Conservation (phyloP, 2,113 vertebrate genomes). For the Cettia cetti region DNA sequence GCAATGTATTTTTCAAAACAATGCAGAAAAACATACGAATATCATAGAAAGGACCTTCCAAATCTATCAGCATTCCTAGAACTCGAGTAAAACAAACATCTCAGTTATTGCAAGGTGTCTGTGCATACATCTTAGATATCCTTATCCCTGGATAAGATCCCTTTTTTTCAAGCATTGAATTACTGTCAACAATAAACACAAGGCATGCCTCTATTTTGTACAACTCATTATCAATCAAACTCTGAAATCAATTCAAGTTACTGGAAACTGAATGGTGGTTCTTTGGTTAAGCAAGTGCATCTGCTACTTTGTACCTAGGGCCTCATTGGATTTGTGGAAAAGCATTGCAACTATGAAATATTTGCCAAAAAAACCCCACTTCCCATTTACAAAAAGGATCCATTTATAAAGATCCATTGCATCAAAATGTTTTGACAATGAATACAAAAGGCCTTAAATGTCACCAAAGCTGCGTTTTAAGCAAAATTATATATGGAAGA, state of each 20-base stretch:
- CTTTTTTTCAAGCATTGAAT: neutral
- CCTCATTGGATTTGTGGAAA: neutral
- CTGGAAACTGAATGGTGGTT: neutral
- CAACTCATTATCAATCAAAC: neutral
- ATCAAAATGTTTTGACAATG: neutral
- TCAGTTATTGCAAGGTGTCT: neutral
- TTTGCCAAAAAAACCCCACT: neutral
- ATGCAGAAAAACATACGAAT: neutral
- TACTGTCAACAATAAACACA: neutral
- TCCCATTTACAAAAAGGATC: neutral
- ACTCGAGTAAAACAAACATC: neutral
- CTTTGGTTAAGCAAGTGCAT: conserved; percentile 36
- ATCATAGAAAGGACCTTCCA: neutral
- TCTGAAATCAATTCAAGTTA: neutral
- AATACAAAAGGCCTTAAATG: neutral
- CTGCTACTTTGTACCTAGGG: conserved; percentile 22
- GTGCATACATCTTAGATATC: neutral
- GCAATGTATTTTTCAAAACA: neutral
- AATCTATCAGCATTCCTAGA: neutral
- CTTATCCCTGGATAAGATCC: neutral
- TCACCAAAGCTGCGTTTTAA: neutral
- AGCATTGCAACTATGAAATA: neutral
- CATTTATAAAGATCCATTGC: neutral
- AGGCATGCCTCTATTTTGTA: neutral
- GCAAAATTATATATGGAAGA: neutral